Conservation (phyloP, 2,888 invertebrate species). For the Cataglyphis livida region DNA sequence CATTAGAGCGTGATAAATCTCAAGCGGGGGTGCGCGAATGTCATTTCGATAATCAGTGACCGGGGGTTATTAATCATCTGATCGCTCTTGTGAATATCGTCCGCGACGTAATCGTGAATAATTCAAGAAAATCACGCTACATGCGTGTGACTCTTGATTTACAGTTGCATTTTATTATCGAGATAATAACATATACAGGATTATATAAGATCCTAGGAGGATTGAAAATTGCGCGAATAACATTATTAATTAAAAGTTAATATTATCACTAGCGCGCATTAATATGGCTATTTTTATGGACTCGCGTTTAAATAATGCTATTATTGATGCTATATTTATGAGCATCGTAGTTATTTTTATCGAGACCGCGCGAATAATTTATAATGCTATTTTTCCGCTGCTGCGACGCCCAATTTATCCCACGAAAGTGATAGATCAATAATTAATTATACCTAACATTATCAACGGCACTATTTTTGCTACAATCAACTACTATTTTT, state of each 20-base stretch:
- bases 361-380: background rate
- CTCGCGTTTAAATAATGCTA: background rate
- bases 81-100: background rate
- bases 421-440: slow-evolving; percentile 5
- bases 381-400: background rate
- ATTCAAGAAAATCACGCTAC: slow-evolving; percentile 12
- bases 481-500: slow-evolving; percentile 11
- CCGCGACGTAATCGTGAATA: slow-evolving; percentile 1
- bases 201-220: background rate
- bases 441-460: slow-evolving; percentile 24
- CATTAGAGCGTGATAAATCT: slow-evolving; percentile 40
- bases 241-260: background rate
- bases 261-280: background rate
- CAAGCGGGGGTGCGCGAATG: slow-evolving; percentile 10
- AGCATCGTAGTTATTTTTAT: slow-evolving; percentile 13
- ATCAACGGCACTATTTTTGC: slow-evolving; percentile 7
- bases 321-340: slow-evolving; percentile 4
- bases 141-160: background rate
- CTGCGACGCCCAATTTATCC: slow-evolving; percentile 10
- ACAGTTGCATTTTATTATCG: background rate
- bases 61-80: slow-evolving; percentile 33
- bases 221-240: background rate
- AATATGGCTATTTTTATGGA: background rate
- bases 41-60: background rate
- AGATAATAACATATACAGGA: background rate